These are phyloP conservation scores for Emydocephalus ijimae DNA, from an alignment of 2,113 vertebrate species.

Conservation along the genomic window DNA sequence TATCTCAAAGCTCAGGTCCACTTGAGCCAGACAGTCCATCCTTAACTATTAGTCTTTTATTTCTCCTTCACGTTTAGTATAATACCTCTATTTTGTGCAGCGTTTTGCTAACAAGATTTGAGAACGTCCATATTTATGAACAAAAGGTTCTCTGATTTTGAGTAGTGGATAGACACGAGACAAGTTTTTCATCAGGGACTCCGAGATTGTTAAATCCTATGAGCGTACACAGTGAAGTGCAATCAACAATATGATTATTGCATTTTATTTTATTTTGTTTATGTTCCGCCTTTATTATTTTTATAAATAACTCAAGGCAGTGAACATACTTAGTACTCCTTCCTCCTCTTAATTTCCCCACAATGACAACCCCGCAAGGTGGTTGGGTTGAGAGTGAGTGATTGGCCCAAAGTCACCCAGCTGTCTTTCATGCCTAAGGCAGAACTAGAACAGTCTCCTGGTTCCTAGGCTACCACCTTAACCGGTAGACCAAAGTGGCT, in stretches of 20 bases:
- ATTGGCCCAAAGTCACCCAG: background rate
- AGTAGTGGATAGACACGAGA: background rate
- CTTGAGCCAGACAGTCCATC: background rate
- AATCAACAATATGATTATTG: background rate
- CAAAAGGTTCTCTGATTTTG: background rate
- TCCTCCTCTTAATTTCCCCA: background rate
- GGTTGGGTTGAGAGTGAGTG: background rate
- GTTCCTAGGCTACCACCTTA: background rate
- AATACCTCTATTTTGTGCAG: background rate
- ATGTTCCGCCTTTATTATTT: background rate
- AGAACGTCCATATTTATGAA: background rate
- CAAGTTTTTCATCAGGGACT: background rate
- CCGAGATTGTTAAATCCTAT: rapidly evolving
- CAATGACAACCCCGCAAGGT: background rate
- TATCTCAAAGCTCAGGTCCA: background rate
- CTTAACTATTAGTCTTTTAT: slow-evolving; percentile 1
- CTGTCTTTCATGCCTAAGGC: background rate
- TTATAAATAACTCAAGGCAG: background rate
- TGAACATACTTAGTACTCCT: background rate
- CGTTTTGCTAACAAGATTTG: background rate
- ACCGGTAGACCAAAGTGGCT: background rate
- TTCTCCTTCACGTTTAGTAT: background rate
- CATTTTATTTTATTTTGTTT: background rate
- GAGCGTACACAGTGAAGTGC: background rate
- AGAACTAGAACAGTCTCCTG: background rate